A percentile compares a stretch with the other conserved stretches of the same genome.
Conservation (phyloP, 1,140 invertebrate species). For the Venustaconcha ellipsiformis region DNA sequence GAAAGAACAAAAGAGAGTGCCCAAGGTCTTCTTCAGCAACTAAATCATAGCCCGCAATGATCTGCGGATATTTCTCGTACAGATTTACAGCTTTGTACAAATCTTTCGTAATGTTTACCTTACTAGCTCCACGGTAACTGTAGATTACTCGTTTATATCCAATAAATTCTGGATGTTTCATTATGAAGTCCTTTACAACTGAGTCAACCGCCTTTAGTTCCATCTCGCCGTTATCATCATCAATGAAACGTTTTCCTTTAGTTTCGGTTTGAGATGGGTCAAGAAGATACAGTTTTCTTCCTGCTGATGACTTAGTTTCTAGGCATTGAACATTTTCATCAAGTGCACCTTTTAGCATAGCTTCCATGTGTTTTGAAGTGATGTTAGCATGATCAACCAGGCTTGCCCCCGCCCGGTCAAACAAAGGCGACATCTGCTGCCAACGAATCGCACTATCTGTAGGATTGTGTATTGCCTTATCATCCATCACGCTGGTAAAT, state of each 20-base stretch:
- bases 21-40: conserved; percentile 54
- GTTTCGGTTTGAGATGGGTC: conserved; percentile 9
- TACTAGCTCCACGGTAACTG: conserved; percentile 2
- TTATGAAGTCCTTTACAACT: conserved; percentile 15
- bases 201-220: conserved; percentile 23
- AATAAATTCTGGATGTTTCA: conserved; percentile 39
- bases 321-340: conserved; percentile 46
- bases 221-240: conserved; percentile 29
- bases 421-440: conserved; percentile 27
- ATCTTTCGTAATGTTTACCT: conserved; percentile 1
- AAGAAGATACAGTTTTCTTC: conserved; percentile 32
- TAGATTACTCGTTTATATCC: conserved; percentile 36
- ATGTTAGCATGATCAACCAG: conserved; percentile 28
- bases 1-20: conserved; percentile 44
- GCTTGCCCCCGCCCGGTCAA: conserved; percentile 16
- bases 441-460: conserved; percentile 30
- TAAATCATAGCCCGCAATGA: conserved; percentile 48
- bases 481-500: conserved; percentile 15
- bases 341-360: conserved; percentile 35
- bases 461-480: conserved; percentile 17
- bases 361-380: conserved; percentile 31
- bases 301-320: conserved; percentile 29
- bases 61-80: conserved; percentile 40
- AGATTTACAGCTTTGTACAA: conserved; percentile 18
- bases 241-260: conserved; percentile 36